Percentiles rank a stretch among this genome's conserved stretches.
Evolutionary conservation across 2,888 invertebrate genomes (phyloP).

Genomic region (Agrypnus murinus): DNA sequence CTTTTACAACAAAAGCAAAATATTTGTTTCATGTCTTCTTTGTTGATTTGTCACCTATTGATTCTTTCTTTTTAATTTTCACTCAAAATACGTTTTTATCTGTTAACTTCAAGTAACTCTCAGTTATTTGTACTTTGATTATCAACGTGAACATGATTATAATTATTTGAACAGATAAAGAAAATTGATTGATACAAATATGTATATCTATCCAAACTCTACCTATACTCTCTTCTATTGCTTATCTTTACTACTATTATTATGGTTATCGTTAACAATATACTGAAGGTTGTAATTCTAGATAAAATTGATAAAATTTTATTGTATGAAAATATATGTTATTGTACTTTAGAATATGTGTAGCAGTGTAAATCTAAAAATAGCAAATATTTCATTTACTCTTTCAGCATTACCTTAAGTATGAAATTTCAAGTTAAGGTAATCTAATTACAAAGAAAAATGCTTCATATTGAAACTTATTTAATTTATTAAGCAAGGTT

Average conservation of each 20-base stretch:
- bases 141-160: neutral
- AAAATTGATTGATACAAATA: constrained; percentile 33
- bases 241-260: constrained; percentile 23
- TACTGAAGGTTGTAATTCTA: constrained; percentile 28
- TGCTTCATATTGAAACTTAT: too few relatives aligned
- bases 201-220: neutral
- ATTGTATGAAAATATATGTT: too few relatives aligned
- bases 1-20: constrained; percentile 42
- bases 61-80: too few relatives aligned
- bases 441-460: too few relatives aligned
- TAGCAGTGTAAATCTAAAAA: too few relatives aligned
- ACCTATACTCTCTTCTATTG: neutral
- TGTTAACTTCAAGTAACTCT: neutral
- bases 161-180: constrained; percentile 30
- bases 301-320: constrained; percentile 25
- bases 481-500: too few relatives aligned
- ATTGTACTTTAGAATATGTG: too few relatives aligned
- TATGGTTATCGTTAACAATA: constrained; percentile 23
- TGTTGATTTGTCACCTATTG: neutral
- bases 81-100: too few relatives aligned
- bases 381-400: too few relatives aligned
- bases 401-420: too few relatives aligned
- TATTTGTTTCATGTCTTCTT: constrained; percentile 30
- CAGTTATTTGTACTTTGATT: neutral
- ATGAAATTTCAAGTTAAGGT: too few relatives aligned